Percentiles rank a stretch among this genome's conserved stretches.
phyloP scores from a whole-genome alignment of 2,797 vertebrate species.

The Coreius guichenoti region DNA sequence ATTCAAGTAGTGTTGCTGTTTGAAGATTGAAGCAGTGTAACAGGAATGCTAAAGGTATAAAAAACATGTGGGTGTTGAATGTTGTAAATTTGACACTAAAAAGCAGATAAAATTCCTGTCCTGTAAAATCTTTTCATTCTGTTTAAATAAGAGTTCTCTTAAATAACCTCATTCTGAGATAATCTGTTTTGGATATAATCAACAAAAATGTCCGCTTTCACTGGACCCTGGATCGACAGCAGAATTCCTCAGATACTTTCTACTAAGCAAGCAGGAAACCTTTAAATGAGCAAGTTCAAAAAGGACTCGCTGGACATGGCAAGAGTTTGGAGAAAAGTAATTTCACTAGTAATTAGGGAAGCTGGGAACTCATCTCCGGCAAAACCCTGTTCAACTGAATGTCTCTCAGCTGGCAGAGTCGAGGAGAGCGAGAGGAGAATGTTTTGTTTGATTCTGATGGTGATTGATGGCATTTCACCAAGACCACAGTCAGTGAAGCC shows the following conservation, averaged over 20 bases:
- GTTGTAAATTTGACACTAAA: background rate
- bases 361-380: constrained; percentile 42
- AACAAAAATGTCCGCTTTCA: constrained; percentile 10
- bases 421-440: constrained; percentile 18
- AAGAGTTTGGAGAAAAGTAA: constrained; percentile 41
- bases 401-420: background rate
- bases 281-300: constrained; percentile 41
- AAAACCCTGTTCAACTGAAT: constrained; percentile 25
- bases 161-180: background rate
- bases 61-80: background rate
- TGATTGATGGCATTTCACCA: constrained; percentile 50
- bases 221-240: background rate
- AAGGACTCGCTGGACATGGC: constrained; percentile 14
- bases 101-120: background rate
- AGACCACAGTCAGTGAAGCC: constrained; percentile 29
- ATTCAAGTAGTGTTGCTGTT: background rate
- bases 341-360: constrained; percentile 53
- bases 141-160: background rate
- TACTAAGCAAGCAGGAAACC: constrained; percentile 30
- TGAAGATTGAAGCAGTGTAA: background rate
- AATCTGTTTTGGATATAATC: constrained; percentile 8
- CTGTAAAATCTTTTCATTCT: background rate
- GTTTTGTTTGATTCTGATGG: constrained; percentile 50
- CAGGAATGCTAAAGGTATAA: background rate
- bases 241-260: constrained; percentile 17